A percentile compares a stretch with the other conserved stretches of the same genome.
Evolutionary conservation across 2,797 vertebrate genomes (phyloP).

Genomic region (Cirrhinus molitorella): DNA sequence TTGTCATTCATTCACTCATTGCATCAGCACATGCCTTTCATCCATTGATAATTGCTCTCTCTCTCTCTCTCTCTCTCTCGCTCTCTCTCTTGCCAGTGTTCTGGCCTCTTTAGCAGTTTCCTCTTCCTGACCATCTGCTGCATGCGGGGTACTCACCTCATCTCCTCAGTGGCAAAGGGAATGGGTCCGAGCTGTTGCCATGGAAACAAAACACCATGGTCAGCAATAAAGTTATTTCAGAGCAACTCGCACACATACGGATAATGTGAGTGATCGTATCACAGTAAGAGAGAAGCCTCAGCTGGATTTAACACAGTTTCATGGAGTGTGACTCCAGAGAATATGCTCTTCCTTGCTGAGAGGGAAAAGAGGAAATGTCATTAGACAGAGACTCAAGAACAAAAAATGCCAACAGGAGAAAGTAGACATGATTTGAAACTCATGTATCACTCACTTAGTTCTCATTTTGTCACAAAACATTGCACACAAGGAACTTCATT

Average conservation of each 20-base stretch:
- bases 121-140: constrained; percentile 61
- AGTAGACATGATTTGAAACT: background rate
- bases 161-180: constrained; percentile 32
- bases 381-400: constrained; percentile 18
- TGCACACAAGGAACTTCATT: background rate
- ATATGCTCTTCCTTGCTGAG: constrained; percentile 24
- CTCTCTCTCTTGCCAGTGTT: too few species aligned
- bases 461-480: background rate
- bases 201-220: constrained; percentile 35
- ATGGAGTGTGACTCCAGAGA: constrained; percentile 35
- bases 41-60: constrained; percentile 18
- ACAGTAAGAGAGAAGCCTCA: constrained; percentile 11
- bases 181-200: constrained; percentile 11
- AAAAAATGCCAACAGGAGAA: background rate
- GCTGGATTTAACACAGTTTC: constrained; percentile 38
- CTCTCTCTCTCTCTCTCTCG: constrained; percentile 6
- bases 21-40: background rate
- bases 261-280: constrained; percentile 20
- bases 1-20: background rate
- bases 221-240: constrained; percentile 21
- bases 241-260: background rate
- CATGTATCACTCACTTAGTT: background rate
- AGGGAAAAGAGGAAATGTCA: constrained; percentile 15
- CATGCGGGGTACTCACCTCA: constrained; percentile 26
- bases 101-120: constrained; percentile 47